Percentiles rank a stretch among this genome's conserved stretches.
These are phyloP conservation scores for Hypomesus transpacificus DNA, from an alignment of 2,113 vertebrate genomes.

Conservation along the genomic window DNA sequence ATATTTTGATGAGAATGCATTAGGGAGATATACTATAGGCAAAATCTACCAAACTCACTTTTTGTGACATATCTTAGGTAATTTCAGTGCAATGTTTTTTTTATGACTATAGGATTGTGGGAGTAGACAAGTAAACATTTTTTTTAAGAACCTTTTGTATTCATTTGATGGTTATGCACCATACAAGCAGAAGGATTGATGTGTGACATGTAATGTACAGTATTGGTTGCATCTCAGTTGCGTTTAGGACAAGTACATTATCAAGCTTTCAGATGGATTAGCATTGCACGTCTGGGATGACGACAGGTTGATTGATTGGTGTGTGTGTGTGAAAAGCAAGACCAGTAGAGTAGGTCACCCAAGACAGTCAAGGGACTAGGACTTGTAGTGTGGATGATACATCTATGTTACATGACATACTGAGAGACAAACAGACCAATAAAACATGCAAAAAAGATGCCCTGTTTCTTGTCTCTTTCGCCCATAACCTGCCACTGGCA, in stretches of 20 bases:
- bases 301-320: neutral
- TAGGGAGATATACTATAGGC: neutral
- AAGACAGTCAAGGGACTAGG: neutral
- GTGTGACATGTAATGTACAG: too few species aligned
- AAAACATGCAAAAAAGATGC: neutral
- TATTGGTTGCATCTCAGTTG: too few species aligned
- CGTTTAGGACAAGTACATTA: too few species aligned
- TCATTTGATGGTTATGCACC: neutral
- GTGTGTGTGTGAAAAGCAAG: neutral
- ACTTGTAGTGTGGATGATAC: neutral
- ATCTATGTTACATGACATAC: neutral
- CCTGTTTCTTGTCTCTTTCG: neutral
- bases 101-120: too few species aligned
- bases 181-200: neutral
- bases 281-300: neutral
- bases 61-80: too few species aligned
- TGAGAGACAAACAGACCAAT: conserved; percentile 2
- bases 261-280: too few species aligned
- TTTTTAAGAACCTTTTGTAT: neutral
- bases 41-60: neutral
- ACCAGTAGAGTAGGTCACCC: neutral
- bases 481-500: neutral
- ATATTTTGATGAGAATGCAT: conserved; percentile 6
- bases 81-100: too few species aligned
- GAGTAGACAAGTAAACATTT: too few species aligned